A percentile compares a stretch with the other conserved stretches of the same genome.
Conservation (phyloP, 2,888 invertebrate species). For the Lasioglossum villosulum region DNA sequence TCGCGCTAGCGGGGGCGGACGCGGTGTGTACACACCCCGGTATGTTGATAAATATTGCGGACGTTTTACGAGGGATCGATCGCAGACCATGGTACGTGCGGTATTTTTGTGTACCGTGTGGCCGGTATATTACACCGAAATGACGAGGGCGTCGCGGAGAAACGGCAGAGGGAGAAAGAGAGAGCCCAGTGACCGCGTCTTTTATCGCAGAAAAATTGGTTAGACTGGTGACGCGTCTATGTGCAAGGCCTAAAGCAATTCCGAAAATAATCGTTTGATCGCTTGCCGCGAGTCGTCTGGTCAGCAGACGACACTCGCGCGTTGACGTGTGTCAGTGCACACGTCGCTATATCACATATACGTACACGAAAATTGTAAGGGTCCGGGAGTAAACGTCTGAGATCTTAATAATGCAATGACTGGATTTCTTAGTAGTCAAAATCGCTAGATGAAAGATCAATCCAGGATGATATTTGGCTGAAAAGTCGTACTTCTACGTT, state of each 20-base stretch:
- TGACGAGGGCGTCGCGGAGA: not conserved
- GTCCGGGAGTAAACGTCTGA: no score
- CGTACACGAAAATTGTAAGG: no score
- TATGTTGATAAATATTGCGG: constrained; percentile 42
- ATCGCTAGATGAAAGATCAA: no score
- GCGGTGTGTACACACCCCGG: not conserved
- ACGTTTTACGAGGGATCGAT: constrained; percentile 26
- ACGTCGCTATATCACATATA: no score
- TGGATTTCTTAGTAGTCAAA: no score
- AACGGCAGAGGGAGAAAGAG: not conserved
- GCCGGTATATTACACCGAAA: constrained; percentile 4
- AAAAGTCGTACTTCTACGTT: no score
- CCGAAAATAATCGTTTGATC: not conserved
- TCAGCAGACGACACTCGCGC: no score
- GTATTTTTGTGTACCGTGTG: constrained; percentile 14
- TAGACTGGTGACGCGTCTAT: not conserved
- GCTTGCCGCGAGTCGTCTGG: no score
- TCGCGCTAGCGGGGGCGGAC: not conserved
- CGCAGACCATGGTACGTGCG: not conserved
- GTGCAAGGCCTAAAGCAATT: not conserved
- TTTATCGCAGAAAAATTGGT: not conserved
- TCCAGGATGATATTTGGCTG: no score
- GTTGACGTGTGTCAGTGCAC: no score
- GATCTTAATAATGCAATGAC: no score
- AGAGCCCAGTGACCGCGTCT: not conserved